Base-by-base conservation (phyloP, 2,113 vertebrate genomes). In the Halichoeres trimaculatus region DNA sequence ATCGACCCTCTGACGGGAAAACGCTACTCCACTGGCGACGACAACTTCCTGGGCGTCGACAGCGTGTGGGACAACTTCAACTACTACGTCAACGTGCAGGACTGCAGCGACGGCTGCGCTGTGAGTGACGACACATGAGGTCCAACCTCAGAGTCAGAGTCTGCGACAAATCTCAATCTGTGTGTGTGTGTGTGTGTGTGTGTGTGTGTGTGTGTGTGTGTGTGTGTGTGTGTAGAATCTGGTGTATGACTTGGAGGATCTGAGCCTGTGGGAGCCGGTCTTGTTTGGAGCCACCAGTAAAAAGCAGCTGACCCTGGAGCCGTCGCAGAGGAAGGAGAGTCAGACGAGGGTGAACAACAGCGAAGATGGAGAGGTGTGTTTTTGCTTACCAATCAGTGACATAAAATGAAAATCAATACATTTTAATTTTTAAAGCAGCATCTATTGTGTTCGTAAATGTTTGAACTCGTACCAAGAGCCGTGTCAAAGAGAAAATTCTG, bases 31-130 rank as follows among this genome's bases (percentile, higher is more conserved):
- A 93, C 94, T 1, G 65, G 7, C 0, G 86, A 95, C 0, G 69
- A 89, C 0, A 59, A 74, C 62, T 99, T 99, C 90, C 94, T 98
- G 73, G 98, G 97, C 22, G 93, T 99, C 0, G 98, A 99, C 90
- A 96, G 95, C 17, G 4, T 95, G 62, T 99, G 97, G 97, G 98
- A 98, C 91, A 92, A 97, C 38, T 88, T 70, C 58, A 98, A 98
- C 92, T 98, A 96, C 88, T 98, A 96, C 91, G 85, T 96, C 78
- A 98, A 99, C 91, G 96, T 96, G 95, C 97, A 99, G 90, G 94
- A 97, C 85, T 99, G 98, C 70, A 69, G 90, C 6, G 87, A 88
- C 0, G 94, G 94, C 90, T 98, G 96, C 76, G 83, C 85, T 88
- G 97, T 97, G 71, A 87, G 88, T 81, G 30, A 30, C 3, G 3